Evolutionary conservation across 2,888 invertebrate genomes (phyloP), one percentile per base, ranked within the genome.

Genomic region (Philaethria dido): DNA sequence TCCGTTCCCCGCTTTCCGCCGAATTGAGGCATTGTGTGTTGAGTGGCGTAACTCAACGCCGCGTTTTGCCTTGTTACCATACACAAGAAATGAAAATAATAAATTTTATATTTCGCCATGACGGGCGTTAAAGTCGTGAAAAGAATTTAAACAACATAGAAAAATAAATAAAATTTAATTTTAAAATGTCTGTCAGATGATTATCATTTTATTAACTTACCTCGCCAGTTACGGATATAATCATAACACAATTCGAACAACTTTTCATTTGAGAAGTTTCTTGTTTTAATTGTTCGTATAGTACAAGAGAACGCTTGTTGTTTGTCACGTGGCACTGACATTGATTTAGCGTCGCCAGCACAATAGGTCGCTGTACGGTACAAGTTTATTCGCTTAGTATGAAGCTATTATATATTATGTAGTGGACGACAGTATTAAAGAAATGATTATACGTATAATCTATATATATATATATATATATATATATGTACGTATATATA

Each of bases 381-480:
- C 66, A 69, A 69, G 66, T 66, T 69, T 69, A 69, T 66, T 69
- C 66, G 69, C 66, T 69, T 64, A 57, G 61, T 44, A 62, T 66
- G 18, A 61, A 61, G 55, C 48, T 57, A 64, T 55, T 57, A 66
- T 29, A 50, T 64, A 57, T 68, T 64, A 61, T 48, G 36, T 25
- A 29, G 47, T 64, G 64, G 61, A 55, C 61, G 45, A 64, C 47
- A 6, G 36, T 48, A 22, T 57, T 45, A 57, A 42, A 42, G 25
- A 57, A 57, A 57, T 25, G 14, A 55, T 25, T n/a, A 55, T 39
- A n/a, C 18, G n/a, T 50, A 8, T 50, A n/a, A 29, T 50, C 11
- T 39, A 13, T 3, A 3, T 6, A 29, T 29, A 29, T 29, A 29
- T 29, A 4, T 29, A n/a, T n/a, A n/a, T n/a, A n/a, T n/a, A n/a